Evolutionary conservation across 1,140 invertebrate species (phyloP).

Genomic region (Drosophila orena): DNA sequence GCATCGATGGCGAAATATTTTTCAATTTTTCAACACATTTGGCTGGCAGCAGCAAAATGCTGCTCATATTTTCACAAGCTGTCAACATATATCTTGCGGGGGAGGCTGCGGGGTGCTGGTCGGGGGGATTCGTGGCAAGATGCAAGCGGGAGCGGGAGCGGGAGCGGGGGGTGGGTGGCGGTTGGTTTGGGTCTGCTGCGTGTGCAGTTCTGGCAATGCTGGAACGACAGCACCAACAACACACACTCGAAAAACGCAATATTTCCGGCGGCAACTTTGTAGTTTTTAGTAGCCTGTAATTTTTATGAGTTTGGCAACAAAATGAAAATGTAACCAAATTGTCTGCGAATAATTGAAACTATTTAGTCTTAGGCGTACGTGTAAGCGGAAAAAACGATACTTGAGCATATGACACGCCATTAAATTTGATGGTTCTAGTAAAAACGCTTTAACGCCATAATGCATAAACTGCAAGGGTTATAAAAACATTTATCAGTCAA

Average conservation of each 20-base stretch:
- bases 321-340: slow-evolving; percentile 2
- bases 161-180: background rate
- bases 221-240: slow-evolving; percentile 31
- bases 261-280: slow-evolving; percentile 29
- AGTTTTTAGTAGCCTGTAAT: slow-evolving; percentile 32
- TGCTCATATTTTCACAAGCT: slow-evolving; percentile 80
- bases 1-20: slow-evolving; percentile 80
- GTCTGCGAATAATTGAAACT: slow-evolving; percentile 9
- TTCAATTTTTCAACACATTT: slow-evolving; percentile 83
- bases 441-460: too few relatives aligned
- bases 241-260: slow-evolving; percentile 34
- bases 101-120: background rate
- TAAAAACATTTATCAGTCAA: too few relatives aligned
- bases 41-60: slow-evolving; percentile 79
- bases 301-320: slow-evolving; percentile 29
- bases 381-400: too few relatives aligned
- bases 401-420: background rate
- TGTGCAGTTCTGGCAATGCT: slow-evolving; percentile 76
- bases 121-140: too few relatives aligned
- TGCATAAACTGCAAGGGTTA: too few relatives aligned
- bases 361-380: slow-evolving; percentile 1
- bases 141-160: too few relatives aligned
- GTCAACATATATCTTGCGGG: slow-evolving; percentile 77
- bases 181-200: slow-evolving; percentile 37
- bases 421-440: background rate